Base-by-base conservation (phyloP, 2,797 vertebrate species). In the Tangara arthus region DNA sequence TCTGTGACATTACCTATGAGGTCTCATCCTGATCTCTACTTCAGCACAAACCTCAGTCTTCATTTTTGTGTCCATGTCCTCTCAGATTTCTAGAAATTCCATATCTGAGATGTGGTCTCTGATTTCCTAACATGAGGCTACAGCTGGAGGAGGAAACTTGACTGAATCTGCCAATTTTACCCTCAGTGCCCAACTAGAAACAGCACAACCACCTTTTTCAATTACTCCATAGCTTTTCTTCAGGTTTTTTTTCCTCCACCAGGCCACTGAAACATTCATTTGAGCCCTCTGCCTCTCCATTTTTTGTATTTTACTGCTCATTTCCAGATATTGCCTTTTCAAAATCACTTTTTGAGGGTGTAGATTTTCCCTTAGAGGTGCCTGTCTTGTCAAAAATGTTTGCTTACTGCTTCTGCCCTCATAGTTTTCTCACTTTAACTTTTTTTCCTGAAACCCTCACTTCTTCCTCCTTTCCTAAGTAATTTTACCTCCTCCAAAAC, bases 241-340 rank as follows among this genome's bases (percentile, higher is more conserved):
- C 5, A 24, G 4, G 2, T 5, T 23, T 21, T 35, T 15, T 24
- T 5, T 0, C 6, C 22, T n/a, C 24, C 18, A 24, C 6, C 9
- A 57, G 32, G 14, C 68, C 52, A 89, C 11, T 2, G 39, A 73
- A 86, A 81, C 3, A 6, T 6, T 20, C n/a, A 10, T 59, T 23
- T 4, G 15, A 89, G 16, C 30, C 9, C 23, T 66, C 65, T 34
- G 5, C 16, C 32, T 82, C 28, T 70, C 21, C 7, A 18, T 35
- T 87, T 80, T 42, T 37, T 3, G 24, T 39, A 12, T 23, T 42
- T 59, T 39, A 49, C 26, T 28, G 21, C 57, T 81, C 13, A 60
- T 57, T 81, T 89, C 68, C 70, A 79, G 50, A 71, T 7, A 72
- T 2, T 37, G 18, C 9, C 34, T 78, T 76, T 89, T 47, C 5